These are phyloP conservation scores for Oegoconia quadripuncta DNA, from an alignment of 2,888 invertebrate species.

Conservation along the genomic window DNA sequence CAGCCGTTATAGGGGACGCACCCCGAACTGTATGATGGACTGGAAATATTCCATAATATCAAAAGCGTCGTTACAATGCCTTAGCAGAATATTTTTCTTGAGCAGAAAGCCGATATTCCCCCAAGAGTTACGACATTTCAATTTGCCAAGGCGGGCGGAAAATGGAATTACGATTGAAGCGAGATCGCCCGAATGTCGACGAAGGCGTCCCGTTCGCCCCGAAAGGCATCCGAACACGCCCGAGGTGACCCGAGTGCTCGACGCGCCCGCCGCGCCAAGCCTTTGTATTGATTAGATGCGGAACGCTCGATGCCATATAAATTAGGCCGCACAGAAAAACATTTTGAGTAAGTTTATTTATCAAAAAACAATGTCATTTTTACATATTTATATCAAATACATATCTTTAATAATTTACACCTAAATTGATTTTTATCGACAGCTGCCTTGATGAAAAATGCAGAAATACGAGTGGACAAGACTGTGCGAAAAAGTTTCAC, in stretches of 20 bases:
- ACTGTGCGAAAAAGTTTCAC: neutral
- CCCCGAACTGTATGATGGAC: slow-evolving; percentile 66
- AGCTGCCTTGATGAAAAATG: slow-evolving; percentile 13
- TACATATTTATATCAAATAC: neutral
- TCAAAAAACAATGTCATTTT: neutral
- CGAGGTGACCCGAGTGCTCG: slow-evolving; percentile 51
- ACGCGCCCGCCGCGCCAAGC: slow-evolving; percentile 64
- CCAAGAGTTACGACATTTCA: slow-evolving; percentile 80
- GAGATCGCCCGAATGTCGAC: slow-evolving; percentile 61
- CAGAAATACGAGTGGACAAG: no score
- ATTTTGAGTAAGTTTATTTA: slow-evolving; percentile 42
- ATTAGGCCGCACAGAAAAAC: slow-evolving; percentile 76
- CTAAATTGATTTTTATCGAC: neutral
- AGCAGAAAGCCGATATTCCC: slow-evolving; percentile 79
- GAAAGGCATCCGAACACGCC: slow-evolving; percentile 40
- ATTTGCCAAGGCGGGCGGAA: slow-evolving; percentile 81
- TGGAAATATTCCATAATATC: slow-evolving; percentile 75
- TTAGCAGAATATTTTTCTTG: slow-evolving; percentile 76
- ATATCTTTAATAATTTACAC: neutral
- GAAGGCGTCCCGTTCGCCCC: slow-evolving; percentile 35
- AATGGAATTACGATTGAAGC: slow-evolving; percentile 80
- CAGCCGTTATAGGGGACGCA: slow-evolving; percentile 57
- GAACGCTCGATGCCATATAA: slow-evolving; percentile 77
- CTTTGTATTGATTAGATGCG: slow-evolving; percentile 79
- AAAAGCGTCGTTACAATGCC: slow-evolving; percentile 72